Evolutionary conservation across 2,797 vertebrate species (phyloP).

Genomic region (Lithobates sylvaticus): DNA sequence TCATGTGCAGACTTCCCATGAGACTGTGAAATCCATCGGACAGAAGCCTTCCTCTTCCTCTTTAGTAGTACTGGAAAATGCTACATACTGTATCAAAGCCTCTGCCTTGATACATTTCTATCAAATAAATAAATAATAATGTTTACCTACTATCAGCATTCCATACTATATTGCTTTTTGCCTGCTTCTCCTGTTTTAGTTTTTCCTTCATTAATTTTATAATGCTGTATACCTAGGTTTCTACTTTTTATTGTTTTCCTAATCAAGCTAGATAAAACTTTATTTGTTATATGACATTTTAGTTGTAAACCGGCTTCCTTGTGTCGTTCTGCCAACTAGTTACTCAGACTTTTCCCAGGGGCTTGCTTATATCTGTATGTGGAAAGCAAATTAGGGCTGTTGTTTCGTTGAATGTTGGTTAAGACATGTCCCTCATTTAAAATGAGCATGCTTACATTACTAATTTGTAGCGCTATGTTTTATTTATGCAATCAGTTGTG

Average conservation of each 20-base stretch:
- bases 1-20: too few species aligned
- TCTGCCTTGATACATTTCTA: too few species aligned
- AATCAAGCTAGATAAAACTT: slow-evolving; percentile 27
- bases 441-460: background rate
- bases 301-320: background rate
- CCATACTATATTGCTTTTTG: too few species aligned
- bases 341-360: slow-evolving; percentile 29
- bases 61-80: too few species aligned
- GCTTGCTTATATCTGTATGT: slow-evolving; percentile 8
- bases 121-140: too few species aligned
- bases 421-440: slow-evolving; percentile 18
- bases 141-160: too few species aligned
- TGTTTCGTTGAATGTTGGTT: slow-evolving; percentile 20
- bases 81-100: too few species aligned
- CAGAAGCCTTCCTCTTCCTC: too few species aligned
- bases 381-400: slow-evolving; percentile 30
- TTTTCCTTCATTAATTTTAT: too few species aligned
- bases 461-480: slow-evolving; percentile 25
- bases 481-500: slow-evolving; percentile 42
- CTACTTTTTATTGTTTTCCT: background rate
- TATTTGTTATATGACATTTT: slow-evolving; percentile 27
- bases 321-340: slow-evolving; percentile 31
- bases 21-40: too few species aligned
- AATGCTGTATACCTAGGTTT: background rate
- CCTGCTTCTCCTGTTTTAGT: too few species aligned